Conservation (phyloP, 2,888 invertebrate genomes). For the Pachydiplax longipennis region DNA sequence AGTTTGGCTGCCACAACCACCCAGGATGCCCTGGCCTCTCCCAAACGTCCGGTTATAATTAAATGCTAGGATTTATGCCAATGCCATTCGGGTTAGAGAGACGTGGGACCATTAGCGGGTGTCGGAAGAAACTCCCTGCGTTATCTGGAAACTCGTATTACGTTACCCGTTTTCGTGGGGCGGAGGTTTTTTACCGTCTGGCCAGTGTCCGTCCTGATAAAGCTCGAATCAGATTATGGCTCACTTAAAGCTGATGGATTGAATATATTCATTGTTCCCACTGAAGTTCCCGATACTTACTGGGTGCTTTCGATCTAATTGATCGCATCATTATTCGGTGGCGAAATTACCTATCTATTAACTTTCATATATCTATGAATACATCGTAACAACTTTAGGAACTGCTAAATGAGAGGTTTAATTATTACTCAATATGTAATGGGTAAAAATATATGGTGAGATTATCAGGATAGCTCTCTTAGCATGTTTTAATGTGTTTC, state of each 20-base stretch:
- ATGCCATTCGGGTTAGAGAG: conserved; percentile 21
- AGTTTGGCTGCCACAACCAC: not conserved
- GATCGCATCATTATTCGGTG: not conserved
- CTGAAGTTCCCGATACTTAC: not conserved
- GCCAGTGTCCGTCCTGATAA: not conserved
- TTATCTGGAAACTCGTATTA: conserved; percentile 32
- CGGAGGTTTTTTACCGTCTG: conserved; percentile 14
- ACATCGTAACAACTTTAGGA: too few relatives aligned
- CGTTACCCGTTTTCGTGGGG: not conserved
- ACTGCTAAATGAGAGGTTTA: too few relatives aligned
- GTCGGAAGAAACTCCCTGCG: not conserved
- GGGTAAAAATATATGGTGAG: too few relatives aligned
- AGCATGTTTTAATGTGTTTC: too few relatives aligned
- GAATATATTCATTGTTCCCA: not conserved
- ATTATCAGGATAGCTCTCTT: too few relatives aligned
- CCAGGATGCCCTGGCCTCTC: not conserved
- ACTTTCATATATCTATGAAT: not conserved
- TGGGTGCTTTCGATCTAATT: not conserved
- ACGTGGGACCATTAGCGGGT: conserved; percentile 28
- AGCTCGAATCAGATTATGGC: not conserved
- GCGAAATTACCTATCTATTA: not conserved
- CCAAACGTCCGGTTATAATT: not conserved
- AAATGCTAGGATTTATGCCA: not conserved
- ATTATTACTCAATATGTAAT: too few relatives aligned
- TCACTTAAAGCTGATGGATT: not conserved